Evolutionary conservation across 2,113 vertebrate species (phyloP).

Genomic region (Aspiorhynchus laticeps): DNA sequence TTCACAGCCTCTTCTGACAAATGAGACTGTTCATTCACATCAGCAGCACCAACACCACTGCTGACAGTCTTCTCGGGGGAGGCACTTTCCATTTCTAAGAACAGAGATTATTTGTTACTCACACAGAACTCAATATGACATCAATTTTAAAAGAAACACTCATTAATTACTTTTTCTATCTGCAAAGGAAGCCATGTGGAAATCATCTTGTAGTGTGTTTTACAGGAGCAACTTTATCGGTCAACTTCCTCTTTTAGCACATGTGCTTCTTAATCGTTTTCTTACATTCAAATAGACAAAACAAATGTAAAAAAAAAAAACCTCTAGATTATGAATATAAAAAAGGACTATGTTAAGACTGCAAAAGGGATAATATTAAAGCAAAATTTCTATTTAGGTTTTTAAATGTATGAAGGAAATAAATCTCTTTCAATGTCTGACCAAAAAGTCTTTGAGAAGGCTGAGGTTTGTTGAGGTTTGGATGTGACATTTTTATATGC

Average conservation of each 20-base stretch:
- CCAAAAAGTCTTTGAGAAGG: neutral
- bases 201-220: conserved; percentile 11
- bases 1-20: conserved; percentile 20
- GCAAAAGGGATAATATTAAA: neutral
- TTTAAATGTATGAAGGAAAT: neutral
- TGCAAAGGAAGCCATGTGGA: neutral
- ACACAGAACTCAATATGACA: neutral
- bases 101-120: neutral
- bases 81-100: conserved; percentile 53
- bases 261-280: neutral
- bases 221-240: conserved; percentile 63
- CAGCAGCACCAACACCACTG: conserved; percentile 7
- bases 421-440: neutral
- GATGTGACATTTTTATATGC: neutral
- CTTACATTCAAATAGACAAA: neutral
- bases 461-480: neutral
- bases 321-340: neutral
- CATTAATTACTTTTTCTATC: neutral
- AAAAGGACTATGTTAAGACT: neutral
- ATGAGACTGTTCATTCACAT: conserved; percentile 11
- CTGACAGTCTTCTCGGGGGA: conserved; percentile 29
- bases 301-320: neutral
- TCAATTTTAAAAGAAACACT: neutral
- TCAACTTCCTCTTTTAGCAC: neutral
- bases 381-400: neutral